Evolutionary conservation across 2,113 vertebrate genomes (phyloP).

Genomic region (Nerophis ophidion): DNA sequence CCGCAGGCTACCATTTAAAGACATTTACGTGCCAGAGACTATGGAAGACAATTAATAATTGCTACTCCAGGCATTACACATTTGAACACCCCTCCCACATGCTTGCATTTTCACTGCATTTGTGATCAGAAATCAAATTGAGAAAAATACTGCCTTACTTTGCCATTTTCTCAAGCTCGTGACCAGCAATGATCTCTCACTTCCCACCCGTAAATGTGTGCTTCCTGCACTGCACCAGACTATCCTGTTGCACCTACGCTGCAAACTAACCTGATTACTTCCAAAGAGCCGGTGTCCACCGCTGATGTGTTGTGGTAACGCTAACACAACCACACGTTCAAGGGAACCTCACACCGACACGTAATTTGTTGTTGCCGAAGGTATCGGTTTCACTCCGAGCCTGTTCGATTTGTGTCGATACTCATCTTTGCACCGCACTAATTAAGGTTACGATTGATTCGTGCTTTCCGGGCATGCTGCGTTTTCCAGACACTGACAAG

Average conservation of each 20-base stretch:
- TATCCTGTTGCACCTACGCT: slow-evolving; percentile 54
- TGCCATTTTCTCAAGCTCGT: background rate
- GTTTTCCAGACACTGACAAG: slow-evolving; percentile 38
- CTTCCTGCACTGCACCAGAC: slow-evolving; percentile 23
- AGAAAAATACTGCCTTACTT: background rate
- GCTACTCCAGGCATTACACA: slow-evolving; percentile 11
- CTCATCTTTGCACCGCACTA: slow-evolving; percentile 42
- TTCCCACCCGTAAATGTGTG: slow-evolving; percentile 1
- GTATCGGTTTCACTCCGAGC: slow-evolving; percentile 54
- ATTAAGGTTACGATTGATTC: slow-evolving; percentile 61
- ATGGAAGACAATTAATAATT: slow-evolving; percentile 19
- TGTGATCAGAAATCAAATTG: background rate
- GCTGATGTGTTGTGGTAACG: slow-evolving; percentile 59
- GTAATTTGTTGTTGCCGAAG: slow-evolving; percentile 38
- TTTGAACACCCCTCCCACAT: background rate
- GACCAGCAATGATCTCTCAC: too few species aligned
- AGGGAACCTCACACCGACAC: slow-evolving; percentile 15
- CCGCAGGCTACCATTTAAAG: slow-evolving; percentile 28
- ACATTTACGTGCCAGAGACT: slow-evolving; percentile 32
- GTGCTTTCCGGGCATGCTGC: slow-evolving; percentile 42
- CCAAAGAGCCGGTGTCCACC: slow-evolving; percentile 45
- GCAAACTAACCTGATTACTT: slow-evolving; percentile 66
- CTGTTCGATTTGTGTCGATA: slow-evolving; percentile 48
- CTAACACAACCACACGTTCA: slow-evolving; percentile 26
- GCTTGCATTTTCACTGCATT: background rate